Conservation (phyloP, 2,113 vertebrate genomes). For the Muntiacus muntjak region DNA sequence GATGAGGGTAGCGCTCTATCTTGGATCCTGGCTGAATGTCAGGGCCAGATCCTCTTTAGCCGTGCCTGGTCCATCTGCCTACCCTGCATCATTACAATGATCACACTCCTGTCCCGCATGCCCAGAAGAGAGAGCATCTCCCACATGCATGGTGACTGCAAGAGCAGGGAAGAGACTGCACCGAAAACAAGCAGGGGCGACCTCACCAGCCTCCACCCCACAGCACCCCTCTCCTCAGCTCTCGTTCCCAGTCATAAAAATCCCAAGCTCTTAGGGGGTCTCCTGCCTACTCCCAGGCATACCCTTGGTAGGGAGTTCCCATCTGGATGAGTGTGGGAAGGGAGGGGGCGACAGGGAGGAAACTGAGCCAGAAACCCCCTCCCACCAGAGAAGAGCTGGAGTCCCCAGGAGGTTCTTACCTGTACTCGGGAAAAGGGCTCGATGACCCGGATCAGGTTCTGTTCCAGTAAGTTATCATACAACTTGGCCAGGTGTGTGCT, state of each 20-base stretch:
- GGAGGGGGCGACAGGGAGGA: not conserved
- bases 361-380: not conserved
- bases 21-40: not conserved
- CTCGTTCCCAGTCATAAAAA: not conserved
- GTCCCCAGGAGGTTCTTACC: slow-evolving; percentile 77
- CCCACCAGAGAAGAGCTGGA: not conserved
- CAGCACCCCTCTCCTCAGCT: not conserved
- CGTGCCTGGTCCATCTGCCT: not conserved
- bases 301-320: not conserved
- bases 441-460: slow-evolving; percentile 98
- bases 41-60: not conserved
- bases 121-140: not conserved
- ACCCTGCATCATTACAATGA: not conserved
- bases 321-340: not conserved
- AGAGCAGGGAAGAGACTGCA: not conserved
- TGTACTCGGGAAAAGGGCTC: slow-evolving; percentile 99
- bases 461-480: slow-evolving; percentile 97
- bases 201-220: not conserved
- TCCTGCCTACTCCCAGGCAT: not conserved
- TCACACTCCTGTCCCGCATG: not conserved
- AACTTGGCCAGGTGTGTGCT: slow-evolving; percentile 96
- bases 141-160: not conserved
- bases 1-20: not conserved
- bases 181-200: not conserved
- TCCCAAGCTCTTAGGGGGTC: not conserved